Evolutionary conservation across 2,113 vertebrate genomes (phyloP), one percentile per base, ranked within the genome.

Genomic region (Probosciger aterrimus): DNA sequence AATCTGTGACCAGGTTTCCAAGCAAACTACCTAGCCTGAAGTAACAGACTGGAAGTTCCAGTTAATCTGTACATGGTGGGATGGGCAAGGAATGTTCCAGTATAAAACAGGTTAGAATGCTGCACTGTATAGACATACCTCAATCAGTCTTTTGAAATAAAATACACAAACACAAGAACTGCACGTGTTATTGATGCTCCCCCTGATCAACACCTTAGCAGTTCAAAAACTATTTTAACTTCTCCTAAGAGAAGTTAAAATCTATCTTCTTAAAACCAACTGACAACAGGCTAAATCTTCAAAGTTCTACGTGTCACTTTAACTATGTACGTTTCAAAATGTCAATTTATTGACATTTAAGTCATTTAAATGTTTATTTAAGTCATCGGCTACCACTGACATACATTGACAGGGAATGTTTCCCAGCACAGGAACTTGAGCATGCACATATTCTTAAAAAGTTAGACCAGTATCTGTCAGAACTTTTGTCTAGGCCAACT

Each of bases 81-180:
- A 74, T 67, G 10, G 6, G 5, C 52, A 75, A 44, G 11, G 18
- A 43, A 52, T 4, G 33, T 11, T 39, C 18, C 50, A 57, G 4
- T 39, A 50, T 37, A 74, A 81, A 65, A 2, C 13, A 62, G 4
- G 5, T n/a, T 35, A 47, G 5, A 57, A 22, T 41, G 41, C 20
- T 5, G 2, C 7, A 44, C 8, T 33, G 4, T 25, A 22, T 8
- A 47, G 16, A 18, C 0, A 0, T 27, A 43, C 4, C 15, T 78
- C 39, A 57, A 6, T 22, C 20, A 67, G 6, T 13, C 4, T 53
- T 82, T 49, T 25, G 27, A 70, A 82, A 67, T 13, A 8, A 70
- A 82, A 67, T 11, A 9, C 11, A n/a, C 5, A 53, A 49, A 27
- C 37, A 30, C 4, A 75, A 57, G 25, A 52, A 12, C 10, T 63